Base-by-base conservation (phyloP, 2,888 invertebrate species). In the Ctenicera cuprea region DNA sequence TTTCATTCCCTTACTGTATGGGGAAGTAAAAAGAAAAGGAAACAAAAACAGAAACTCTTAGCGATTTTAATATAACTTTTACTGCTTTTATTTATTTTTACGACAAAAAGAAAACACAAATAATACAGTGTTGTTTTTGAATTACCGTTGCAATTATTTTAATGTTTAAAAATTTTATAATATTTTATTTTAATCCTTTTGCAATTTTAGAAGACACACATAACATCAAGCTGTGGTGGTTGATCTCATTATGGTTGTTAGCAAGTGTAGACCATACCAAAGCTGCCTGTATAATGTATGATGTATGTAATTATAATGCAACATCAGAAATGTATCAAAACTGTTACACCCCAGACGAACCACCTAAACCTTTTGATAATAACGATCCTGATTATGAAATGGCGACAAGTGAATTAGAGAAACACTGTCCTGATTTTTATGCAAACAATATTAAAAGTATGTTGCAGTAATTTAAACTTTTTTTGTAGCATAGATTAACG, bases 401-500 rank as follows among this genome's bases (percentile, higher is more conserved):
- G 5, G 89, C 89, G 0, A 82, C 88, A 43, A 82, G 86, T 38
- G 83, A 89, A 0, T 85, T 95, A 4, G 85, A 86, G 61, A 81
- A 83, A 0, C 88, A 91, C 78, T 96, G 96, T 82, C 93, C 95
- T 0, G 86, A 88, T 52, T 80, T 80, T 41, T 84, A 93, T 79
- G 85, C 88, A 66, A 78, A 85, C 69, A 83, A 79, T 22, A 72
- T 80, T 59, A 85, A 7, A 26, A 5, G 26, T 26, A 26, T 22
- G 3, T 16, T 61, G 18, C 61, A 20, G 11, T 33, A 7, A 30
- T 0, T n/a, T n/a, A n/a, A n/a, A n/a, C n/a, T n/a, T n/a, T n/a
- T n/a, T n/a, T n/a, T 26, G 26, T 26, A 26, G 5, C 26, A 26
- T 3, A 2, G 26, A 26, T 3, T 5, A 3, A 26, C 26, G 5